Evolutionary conservation across 1,140 invertebrate genomes (phyloP).

Genomic region (Venturia canescens): DNA sequence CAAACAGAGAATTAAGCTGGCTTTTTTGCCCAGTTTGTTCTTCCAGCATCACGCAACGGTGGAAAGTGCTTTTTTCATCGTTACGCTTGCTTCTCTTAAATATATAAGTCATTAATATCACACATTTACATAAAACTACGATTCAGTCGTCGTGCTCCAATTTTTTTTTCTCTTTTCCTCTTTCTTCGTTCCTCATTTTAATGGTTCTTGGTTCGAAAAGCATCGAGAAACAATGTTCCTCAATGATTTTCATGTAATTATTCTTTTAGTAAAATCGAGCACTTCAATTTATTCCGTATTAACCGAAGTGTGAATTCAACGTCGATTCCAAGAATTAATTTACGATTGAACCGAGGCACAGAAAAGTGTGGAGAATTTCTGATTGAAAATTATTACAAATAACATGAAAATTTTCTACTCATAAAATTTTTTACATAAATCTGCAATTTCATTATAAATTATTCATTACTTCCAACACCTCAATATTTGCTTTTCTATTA

Average conservation of each 20-base stretch:
- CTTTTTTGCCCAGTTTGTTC: constrained; percentile 6
- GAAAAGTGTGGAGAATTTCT: no score
- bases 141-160: constrained; percentile 21
- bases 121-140: constrained; percentile 10
- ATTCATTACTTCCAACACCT: no score
- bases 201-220: background rate
- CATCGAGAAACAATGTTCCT: background rate
- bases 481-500: no score
- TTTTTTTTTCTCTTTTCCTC: background rate
- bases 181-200: background rate
- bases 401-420: no score
- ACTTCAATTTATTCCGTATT: background rate
- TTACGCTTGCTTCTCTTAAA: constrained; percentile 10
- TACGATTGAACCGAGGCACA: background rate
- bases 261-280: background rate
- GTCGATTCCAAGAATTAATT: background rate
- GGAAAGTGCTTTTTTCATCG: constrained; percentile 24
- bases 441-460: no score
- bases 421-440: no score
- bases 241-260: constrained; percentile 1
- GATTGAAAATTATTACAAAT: no score
- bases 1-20: constrained; percentile 8
- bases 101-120: constrained; percentile 24
- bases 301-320: constrained; percentile 1
- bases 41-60: constrained; percentile 18